Conservation (phyloP, 2,113 vertebrate species). For the Myrmecobius fasciatus region DNA sequence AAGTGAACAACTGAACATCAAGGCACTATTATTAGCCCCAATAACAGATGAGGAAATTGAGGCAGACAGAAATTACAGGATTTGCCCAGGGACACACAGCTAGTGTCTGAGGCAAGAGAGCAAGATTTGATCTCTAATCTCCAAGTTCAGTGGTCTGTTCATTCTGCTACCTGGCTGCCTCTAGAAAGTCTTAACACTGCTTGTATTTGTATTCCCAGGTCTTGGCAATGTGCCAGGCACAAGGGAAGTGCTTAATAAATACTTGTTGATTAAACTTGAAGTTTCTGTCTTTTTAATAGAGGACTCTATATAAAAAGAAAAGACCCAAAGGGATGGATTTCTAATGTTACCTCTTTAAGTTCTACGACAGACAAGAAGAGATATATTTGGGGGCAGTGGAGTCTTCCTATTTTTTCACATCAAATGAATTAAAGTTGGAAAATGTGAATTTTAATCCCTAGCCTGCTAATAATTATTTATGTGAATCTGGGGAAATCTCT, state of each 20-base stretch:
- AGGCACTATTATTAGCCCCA: too few relatives aligned
- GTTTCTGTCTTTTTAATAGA: neutral
- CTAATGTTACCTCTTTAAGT: neutral
- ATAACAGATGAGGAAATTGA: too few relatives aligned
- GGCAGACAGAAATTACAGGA: too few relatives aligned
- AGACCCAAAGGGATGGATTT: neutral
- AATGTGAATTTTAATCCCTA: neutral
- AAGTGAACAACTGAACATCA: too few relatives aligned
- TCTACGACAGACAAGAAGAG: neutral
- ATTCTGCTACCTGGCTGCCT: neutral
- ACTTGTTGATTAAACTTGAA: neutral
- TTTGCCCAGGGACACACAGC: neutral
- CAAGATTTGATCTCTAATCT: neutral
- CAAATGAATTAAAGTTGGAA: neutral
- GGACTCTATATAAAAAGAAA: neutral
- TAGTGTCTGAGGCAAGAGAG: too few relatives aligned
- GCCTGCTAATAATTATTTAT: neutral
- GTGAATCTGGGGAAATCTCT: neutral
- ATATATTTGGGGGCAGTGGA: neutral
- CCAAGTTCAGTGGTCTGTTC: neutral
- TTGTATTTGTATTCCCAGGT: neutral
- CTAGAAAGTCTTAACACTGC: neutral
- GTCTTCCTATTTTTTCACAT: neutral
- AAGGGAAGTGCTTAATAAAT: neutral
- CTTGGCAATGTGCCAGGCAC: neutral